Evolutionary conservation across 2,888 invertebrate genomes (phyloP).

Genomic region (Scotopteryx bipunctaria): DNA sequence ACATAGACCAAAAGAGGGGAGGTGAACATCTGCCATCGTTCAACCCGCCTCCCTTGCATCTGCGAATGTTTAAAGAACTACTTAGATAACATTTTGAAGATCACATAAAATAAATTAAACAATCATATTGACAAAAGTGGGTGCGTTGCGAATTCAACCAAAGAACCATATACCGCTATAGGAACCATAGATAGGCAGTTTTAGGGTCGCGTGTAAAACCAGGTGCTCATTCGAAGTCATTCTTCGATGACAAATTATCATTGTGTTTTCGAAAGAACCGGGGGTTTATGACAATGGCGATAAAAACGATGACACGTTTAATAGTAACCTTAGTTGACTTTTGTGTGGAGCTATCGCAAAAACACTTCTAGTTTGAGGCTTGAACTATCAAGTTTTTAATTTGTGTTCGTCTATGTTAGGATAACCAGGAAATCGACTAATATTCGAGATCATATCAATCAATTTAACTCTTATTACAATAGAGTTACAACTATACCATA

Average conservation of each 20-base stretch:
- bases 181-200: conserved; percentile 37
- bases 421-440: too few species aligned
- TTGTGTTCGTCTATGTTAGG: too few species aligned
- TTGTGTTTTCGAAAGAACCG: conserved; percentile 65
- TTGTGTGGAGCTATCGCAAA: conserved; percentile 44
- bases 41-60: conserved; percentile 65
- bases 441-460: too few species aligned
- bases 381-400: neutral
- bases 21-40: conserved; percentile 62
- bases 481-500: too few species aligned
- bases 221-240: conserved; percentile 66
- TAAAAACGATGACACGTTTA: conserved; percentile 66
- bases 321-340: conserved; percentile 52
- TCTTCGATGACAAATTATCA: conserved; percentile 78
- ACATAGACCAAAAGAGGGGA: conserved; percentile 58
- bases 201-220: conserved; percentile 72
- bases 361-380: conserved; percentile 22
- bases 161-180: conserved; percentile 41
- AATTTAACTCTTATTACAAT: too few species aligned
- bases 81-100: conserved; percentile 77
- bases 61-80: conserved; percentile 78
- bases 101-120: conserved; percentile 82
- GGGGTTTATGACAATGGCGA: conserved; percentile 57
- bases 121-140: conserved; percentile 73
- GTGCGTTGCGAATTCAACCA: conserved; percentile 70